Evolutionary conservation across 2,113 vertebrate species (phyloP), one percentile per base, ranked within the genome.

Genomic region (Camelus bactrianus): DNA sequence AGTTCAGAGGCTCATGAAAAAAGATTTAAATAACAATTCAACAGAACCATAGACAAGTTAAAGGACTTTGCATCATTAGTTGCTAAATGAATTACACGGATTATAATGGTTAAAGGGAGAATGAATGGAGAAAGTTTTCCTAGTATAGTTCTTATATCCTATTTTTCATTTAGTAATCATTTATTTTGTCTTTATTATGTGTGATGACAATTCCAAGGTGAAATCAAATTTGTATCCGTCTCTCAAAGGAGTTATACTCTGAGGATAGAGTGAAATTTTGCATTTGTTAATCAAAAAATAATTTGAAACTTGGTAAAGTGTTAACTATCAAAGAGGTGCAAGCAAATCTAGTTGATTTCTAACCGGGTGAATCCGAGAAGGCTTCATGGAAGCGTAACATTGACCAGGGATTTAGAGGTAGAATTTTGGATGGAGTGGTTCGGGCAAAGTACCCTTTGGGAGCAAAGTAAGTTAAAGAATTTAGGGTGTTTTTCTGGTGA

Each of bases 21-120:
- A 97, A 91, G 93, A 93, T 93, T 96, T 93, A 95, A 94, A 50
- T 95, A 95, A 94, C n/a, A 89, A 73, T 95, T 95, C 56, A 95
- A 58, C 84, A 93, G 81, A 94, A 73, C 48, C 72, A 64, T 32
- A 65, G 72, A 89, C 76, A 72, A 82, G 62, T 94, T 84, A 85
- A 76, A 79, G 38, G 77, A 35, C 52, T 94, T 94, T 94, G 89
- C 86, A 56, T 95, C 96, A 94, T 97, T 97, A 87, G 82, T 92
- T 94, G 92, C 92, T 94, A 97, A 97, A 67, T 95, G 96, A 97
- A 93, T 93, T 84, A 52, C 79, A 24, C 70, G 58, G 85, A 92
- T 96, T 87, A 50, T 65, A 89, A 93, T 72, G 65, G 86, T 94
- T 84, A 79, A 70, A 94, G 72, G 67, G 84, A 65, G 52, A 6